A percentile compares a stretch with the other conserved stretches of the same genome.
phyloP scores from a whole-genome alignment of 2,113 vertebrate species.

The Chaenogobius annularis region DNA sequence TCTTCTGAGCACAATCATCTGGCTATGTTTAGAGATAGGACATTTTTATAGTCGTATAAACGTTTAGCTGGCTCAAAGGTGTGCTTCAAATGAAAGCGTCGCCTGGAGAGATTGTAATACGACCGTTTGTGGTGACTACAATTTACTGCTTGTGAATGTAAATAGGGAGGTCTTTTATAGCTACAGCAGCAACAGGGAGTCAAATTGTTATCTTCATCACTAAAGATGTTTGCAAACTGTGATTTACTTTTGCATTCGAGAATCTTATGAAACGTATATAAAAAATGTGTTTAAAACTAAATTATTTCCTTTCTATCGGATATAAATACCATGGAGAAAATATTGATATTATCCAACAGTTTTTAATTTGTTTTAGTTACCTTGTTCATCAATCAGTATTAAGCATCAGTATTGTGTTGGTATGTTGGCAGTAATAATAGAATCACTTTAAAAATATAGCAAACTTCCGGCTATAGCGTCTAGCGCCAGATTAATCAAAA shows the following conservation, averaged over 20 bases:
- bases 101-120: not conserved
- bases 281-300: not conserved
- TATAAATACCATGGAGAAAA: too few species aligned
- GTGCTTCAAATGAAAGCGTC: constrained; percentile 9
- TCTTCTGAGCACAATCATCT: not conserved
- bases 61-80: constrained; percentile 8
- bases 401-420: too few species aligned
- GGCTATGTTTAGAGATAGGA: not conserved
- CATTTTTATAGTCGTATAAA: constrained; percentile 6
- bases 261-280: not conserved
- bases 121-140: not conserved
- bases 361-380: too few species aligned
- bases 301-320: too few species aligned
- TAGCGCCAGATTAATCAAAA: not conserved
- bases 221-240: not conserved
- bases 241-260: not conserved
- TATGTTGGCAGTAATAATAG: too few species aligned
- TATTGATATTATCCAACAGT: too few species aligned
- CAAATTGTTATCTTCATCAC: not conserved
- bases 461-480: too few species aligned
- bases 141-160: not conserved
- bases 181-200: not conserved
- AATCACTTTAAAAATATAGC: too few species aligned
- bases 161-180: not conserved
- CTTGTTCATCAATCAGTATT: too few species aligned